Percentiles rank a stretch among this genome's conserved stretches.
phyloP scores from a whole-genome alignment of 2,888 invertebrate species.

The Chalcis sispes region DNA sequence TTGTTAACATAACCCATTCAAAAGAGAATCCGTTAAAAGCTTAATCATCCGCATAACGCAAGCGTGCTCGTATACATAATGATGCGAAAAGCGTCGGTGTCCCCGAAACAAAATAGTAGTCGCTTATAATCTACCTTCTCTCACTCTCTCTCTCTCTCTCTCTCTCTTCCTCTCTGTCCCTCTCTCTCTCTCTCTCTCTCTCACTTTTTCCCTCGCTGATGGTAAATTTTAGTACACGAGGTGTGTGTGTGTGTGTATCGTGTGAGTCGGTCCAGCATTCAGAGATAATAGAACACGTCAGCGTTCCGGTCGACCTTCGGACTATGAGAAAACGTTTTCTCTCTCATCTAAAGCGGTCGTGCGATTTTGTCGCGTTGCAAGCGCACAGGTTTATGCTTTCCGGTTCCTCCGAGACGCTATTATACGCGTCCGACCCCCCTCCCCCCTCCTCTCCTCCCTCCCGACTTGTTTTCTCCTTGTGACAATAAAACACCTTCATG shows the following conservation, averaged over 20 bases:
- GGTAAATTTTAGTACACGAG: not conserved
- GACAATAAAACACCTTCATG: constrained; percentile 74
- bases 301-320: constrained; percentile 32
- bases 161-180: not conserved
- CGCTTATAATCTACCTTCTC: too few species aligned
- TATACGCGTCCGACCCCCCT: not conserved
- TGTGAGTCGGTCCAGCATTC: not conserved
- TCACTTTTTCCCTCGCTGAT: too few species aligned
- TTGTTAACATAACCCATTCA: too few species aligned
- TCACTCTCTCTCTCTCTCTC: too few species aligned
- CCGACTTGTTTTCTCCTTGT: constrained; percentile 61
- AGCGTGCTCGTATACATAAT: constrained; percentile 1
- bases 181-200: not conserved
- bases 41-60: constrained; percentile 47
- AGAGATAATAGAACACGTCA: constrained; percentile 39
- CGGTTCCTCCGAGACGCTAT: constrained; percentile 70
- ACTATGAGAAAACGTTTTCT: constrained; percentile 62
- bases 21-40: constrained; percentile 9
- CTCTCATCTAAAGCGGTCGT: constrained; percentile 57
- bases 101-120: constrained; percentile 33
- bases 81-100: not conserved
- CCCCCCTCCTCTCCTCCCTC: constrained; percentile 60
- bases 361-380: constrained; percentile 65
- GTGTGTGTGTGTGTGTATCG: too few species aligned
- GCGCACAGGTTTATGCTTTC: constrained; percentile 70